Evolutionary conservation across 2,113 vertebrate genomes (phyloP).

Genomic region (Callipepla squamata): DNA sequence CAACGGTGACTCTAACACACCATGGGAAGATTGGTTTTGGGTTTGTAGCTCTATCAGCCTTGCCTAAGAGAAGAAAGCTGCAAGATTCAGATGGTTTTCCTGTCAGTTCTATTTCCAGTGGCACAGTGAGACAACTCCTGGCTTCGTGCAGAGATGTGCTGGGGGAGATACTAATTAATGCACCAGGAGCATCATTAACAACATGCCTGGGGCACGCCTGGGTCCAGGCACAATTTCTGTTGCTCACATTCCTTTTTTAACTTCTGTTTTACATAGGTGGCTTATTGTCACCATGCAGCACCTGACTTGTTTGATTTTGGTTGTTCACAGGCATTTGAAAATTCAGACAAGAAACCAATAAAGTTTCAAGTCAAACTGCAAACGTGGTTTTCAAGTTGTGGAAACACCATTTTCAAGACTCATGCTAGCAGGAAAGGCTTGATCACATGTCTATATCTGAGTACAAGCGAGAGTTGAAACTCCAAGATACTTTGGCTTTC

Average conservation of each 20-base stretch:
- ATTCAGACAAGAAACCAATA: not conserved
- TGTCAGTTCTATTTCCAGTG: not conserved
- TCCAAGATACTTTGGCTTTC: not conserved
- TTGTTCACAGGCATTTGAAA: not conserved
- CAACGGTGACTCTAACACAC: accelerated
- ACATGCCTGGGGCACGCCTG: not conserved
- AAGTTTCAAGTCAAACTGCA: not conserved
- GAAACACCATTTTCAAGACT: not conserved
- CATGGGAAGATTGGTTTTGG: not conserved
- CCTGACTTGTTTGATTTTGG: not conserved
- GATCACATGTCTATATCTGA: not conserved
- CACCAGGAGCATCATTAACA: not conserved
- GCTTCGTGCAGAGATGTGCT: not conserved
- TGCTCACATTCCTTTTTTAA: not conserved
- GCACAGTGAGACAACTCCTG: not conserved
- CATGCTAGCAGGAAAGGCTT: not conserved
- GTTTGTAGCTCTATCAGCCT: not conserved
- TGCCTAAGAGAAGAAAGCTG: not conserved
- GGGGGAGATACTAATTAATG: not conserved
- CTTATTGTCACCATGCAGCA: not conserved
- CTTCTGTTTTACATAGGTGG: not conserved
- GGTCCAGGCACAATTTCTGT: not conserved
- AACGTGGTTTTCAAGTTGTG: not conserved
- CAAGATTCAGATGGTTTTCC: not conserved
- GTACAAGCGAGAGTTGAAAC: not conserved